phyloP scores from a whole-genome alignment of 2,797 vertebrate genomes.

The Caiman crocodilus region DNA sequence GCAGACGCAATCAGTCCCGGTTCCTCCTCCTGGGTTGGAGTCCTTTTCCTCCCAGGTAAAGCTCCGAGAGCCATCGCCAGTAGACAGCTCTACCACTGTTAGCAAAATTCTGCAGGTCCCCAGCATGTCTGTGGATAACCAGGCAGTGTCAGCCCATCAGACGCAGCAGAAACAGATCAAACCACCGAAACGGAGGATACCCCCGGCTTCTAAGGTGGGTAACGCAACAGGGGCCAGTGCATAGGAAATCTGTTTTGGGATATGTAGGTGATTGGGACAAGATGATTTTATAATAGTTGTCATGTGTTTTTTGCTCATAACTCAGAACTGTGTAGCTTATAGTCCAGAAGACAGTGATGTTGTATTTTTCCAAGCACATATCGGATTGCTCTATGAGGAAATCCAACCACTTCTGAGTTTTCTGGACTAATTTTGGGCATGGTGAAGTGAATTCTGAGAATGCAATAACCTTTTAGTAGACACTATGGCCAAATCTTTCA shows the following conservation, averaged over 20 bases:
- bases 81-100: slow-evolving; percentile 72
- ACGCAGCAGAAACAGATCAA: slow-evolving; percentile 92
- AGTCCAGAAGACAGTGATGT: background rate
- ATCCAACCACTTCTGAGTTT: slow-evolving; percentile 10
- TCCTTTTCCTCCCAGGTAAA: slow-evolving; percentile 82
- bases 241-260: fast-evolving
- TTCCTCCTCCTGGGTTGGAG: slow-evolving; percentile 82
- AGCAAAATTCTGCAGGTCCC: slow-evolving; percentile 87
- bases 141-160: slow-evolving; percentile 79
- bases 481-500: background rate
- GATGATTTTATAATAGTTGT: background rate
- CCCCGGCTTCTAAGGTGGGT: slow-evolving; percentile 92
- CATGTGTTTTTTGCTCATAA: background rate
- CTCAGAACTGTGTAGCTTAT: background rate
- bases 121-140: slow-evolving; percentile 82
- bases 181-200: slow-evolving; percentile 91
- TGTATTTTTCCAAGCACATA: slow-evolving; percentile 14
- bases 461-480: fast-evolving
- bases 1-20: slow-evolving; percentile 70
- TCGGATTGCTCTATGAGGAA: slow-evolving; percentile 30
- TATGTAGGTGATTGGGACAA: background rate
- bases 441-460: background rate
- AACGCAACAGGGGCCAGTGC: background rate
- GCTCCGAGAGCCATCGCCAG: slow-evolving; percentile 79
- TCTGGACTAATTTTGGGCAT: background rate